phyloP scores from a whole-genome alignment of 2,888 invertebrate species.

The Tetropium fuscum region DNA sequence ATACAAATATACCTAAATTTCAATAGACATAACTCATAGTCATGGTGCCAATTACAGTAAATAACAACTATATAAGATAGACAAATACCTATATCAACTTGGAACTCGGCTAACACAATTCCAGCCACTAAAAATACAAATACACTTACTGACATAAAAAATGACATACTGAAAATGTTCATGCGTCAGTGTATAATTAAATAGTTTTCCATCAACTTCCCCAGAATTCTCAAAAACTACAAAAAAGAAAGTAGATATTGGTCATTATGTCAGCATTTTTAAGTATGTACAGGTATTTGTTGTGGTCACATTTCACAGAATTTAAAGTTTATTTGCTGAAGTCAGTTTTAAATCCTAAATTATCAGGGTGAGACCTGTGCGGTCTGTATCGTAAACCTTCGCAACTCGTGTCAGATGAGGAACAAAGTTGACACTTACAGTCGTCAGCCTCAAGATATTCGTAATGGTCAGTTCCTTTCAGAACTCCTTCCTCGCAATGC shows the following conservation, averaged over 20 bases:
- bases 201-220: too few relatives aligned
- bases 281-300: too few relatives aligned
- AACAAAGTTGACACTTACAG: slow-evolving; percentile 81
- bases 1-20: background rate
- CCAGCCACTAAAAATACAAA: too few relatives aligned
- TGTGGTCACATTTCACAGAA: too few relatives aligned
- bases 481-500: slow-evolving; percentile 81
- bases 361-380: slow-evolving; percentile 62
- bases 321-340: slow-evolving; percentile 11
- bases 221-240: too few relatives aligned
- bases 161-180: too few relatives aligned
- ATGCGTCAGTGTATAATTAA: too few relatives aligned
- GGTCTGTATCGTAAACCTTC: slow-evolving; percentile 72
- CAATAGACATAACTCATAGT: slow-evolving; percentile 2
- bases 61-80: background rate
- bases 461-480: slow-evolving; percentile 75
- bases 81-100: slow-evolving; percentile 1
- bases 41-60: slow-evolving; percentile 34
- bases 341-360: slow-evolving; percentile 52
- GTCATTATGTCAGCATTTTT: too few relatives aligned
- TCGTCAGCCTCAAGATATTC: slow-evolving; percentile 83
- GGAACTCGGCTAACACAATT: background rate
- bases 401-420: slow-evolving; percentile 78
- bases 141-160: too few relatives aligned
- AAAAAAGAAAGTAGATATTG: too few relatives aligned